phyloP scores from a whole-genome alignment of 53 echinoderm and acorn worm genomes.

The Antedon mediterranea region DNA sequence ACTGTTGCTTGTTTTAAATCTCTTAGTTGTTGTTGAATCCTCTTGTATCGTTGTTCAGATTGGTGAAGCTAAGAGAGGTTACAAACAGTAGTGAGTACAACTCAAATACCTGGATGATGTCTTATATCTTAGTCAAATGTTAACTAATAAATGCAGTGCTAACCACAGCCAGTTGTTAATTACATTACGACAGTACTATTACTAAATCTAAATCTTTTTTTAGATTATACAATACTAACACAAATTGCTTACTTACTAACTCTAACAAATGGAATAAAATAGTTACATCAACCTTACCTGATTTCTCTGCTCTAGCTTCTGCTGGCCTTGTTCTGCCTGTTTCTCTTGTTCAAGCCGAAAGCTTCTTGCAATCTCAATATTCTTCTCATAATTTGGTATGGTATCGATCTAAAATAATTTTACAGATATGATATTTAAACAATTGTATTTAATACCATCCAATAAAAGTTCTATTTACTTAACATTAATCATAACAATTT shows the following conservation, averaged over 20 bases:
- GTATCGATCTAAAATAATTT: constrained; percentile 55
- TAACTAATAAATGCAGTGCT: no score
- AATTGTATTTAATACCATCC: background rate
- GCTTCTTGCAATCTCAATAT: constrained; percentile 88
- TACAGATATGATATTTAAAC: background rate
- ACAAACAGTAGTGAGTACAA: no score
- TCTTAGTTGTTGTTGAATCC: constrained; percentile 62
- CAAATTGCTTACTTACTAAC: no score
- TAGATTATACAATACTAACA: no score
- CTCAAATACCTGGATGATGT: no score
- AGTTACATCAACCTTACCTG: constrained; percentile 66
- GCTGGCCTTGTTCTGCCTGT: constrained; percentile 46
- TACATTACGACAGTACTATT: no score
- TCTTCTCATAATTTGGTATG: constrained; percentile 74
- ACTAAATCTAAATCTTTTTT: no score
- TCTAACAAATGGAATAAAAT: no score
- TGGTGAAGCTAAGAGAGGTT: constrained; percentile 43
- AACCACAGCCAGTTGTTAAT: no score
- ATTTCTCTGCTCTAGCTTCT: constrained; percentile 91
- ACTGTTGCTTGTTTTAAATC: constrained; percentile 95
- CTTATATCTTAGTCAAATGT: no score
- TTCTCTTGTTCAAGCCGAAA: constrained; percentile 81
- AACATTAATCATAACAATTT: background rate
- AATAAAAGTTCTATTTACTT: background rate
- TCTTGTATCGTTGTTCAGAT: constrained; percentile 71